Evolutionary conservation across 2,113 vertebrate species (phyloP), one percentile per base, ranked within the genome.

Genomic region (Carassius auratus): DNA sequence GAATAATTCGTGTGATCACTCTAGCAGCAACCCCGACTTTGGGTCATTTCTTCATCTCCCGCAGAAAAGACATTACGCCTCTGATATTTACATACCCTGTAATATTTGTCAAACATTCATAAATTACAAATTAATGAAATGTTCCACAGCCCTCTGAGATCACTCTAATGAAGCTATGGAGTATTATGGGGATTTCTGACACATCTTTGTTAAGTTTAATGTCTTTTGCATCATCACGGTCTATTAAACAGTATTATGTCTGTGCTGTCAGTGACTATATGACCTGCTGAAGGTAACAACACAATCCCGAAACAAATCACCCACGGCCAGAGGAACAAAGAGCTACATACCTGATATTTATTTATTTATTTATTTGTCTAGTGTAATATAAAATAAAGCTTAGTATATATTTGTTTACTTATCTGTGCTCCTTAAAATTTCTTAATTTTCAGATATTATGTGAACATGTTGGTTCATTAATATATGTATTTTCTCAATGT

Each of bases 101-200:
- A 97, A 97, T 99, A 99, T 98, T 99, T 99, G 97, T 97, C 97
- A 98, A 98, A 99, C 97, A 98, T 97, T 97, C 97, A 97, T 98
- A 97, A 99, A 99, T 99, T 97, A 97, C 96, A 96, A 97, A 98
- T 97, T 98, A 99, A 98, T 99, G 97, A 98, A 99, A 98, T 97
- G 96, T 97, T 97, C 94, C 95, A 94, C 95, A 96, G 96, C 96
- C 96, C 97, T 97, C 94, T 95, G 96, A 97, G 96, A 97, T 97
- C 93, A 92, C 92, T 94, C 97, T 98, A 98, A 99, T 99, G 98
- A 98, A 97, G 96, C 96, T 96, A 94, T 95, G 94, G 96, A 96
- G 95, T 96, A 96, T 95, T 96, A 95, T 92, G 91, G 94, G 94
- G 93, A 94, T 96, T 95, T 66, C 91, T 95, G 95, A 95, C 93